A percentile compares a stretch with the other conserved stretches of the same genome.
Evolutionary conservation across 2,113 vertebrate genomes (phyloP).

Genomic region (Psilopsiagon aurifrons): DNA sequence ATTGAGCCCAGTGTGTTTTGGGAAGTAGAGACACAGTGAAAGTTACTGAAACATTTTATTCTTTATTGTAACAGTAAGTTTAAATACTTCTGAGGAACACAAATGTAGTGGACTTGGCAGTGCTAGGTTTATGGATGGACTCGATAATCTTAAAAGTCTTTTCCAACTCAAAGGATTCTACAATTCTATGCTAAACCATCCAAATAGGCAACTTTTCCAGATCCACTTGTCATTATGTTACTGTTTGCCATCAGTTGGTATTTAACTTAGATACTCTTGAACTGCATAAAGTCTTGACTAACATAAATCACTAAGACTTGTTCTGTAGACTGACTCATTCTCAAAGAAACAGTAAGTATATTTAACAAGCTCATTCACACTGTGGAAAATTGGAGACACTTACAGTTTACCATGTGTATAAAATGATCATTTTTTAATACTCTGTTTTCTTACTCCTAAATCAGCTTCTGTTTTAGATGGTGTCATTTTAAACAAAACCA

Average conservation of each 20-base stretch:
- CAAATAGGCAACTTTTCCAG: neutral
- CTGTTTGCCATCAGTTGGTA: neutral
- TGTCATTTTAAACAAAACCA: neutral
- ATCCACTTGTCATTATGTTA: neutral
- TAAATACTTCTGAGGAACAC: neutral
- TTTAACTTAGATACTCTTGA: neutral
- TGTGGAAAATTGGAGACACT: neutral
- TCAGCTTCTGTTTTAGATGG: neutral
- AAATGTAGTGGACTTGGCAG: neutral
- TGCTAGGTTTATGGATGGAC: neutral
- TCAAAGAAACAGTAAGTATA: slow-evolving; percentile 24
- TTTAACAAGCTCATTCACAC: neutral
- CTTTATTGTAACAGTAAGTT: neutral
- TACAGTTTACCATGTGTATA: slow-evolving; percentile 22
- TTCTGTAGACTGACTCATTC: neutral
- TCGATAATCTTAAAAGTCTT: neutral
- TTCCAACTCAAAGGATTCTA: neutral
- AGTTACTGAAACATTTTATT: neutral
- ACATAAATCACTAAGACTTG: neutral
- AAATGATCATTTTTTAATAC: slow-evolving; percentile 47
- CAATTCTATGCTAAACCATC: neutral
- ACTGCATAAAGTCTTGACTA: neutral
- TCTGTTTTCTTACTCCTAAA: neutral
- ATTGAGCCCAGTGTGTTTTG: neutral
- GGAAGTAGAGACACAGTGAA: neutral